Evolutionary conservation across 2,113 vertebrate genomes (phyloP).

Genomic region (Excalfactoria chinensis): DNA sequence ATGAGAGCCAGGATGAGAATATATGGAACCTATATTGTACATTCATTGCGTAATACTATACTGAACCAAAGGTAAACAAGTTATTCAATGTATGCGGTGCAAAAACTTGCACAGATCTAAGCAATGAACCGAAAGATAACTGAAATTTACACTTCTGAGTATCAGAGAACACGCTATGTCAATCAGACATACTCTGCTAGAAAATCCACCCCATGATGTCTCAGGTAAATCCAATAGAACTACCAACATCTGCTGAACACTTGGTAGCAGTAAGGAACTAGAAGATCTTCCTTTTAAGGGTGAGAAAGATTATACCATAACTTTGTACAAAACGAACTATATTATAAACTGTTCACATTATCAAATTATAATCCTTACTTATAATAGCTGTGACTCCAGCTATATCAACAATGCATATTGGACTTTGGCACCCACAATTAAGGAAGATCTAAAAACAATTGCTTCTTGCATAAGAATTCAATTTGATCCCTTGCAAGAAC

Average conservation of each 20-base stretch:
- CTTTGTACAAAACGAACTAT: not conserved
- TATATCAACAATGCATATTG: not conserved
- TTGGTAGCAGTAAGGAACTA: not conserved
- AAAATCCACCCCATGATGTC: not conserved
- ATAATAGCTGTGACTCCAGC: not conserved
- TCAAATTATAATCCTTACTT: not conserved
- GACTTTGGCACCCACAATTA: not conserved
- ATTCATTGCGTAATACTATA: not conserved
- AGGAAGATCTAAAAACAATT: not conserved
- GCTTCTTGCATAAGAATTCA: not conserved
- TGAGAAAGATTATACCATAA: not conserved
- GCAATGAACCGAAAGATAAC: not conserved
- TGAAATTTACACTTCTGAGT: not conserved
- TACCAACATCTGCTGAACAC: not conserved
- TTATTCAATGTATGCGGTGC: not conserved
- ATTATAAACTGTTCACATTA: not conserved
- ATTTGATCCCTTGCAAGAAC: not conserved
- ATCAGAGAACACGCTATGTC: not conserved
- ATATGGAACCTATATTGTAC: not conserved
- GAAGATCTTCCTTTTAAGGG: not conserved
- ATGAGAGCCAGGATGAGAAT: not conserved
- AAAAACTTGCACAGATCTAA: not conserved
- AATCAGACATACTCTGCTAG: not conserved
- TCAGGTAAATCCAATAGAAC: not conserved
- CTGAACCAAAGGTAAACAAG: not conserved